These are phyloP conservation scores for Papilio protenor DNA, from an alignment of 2,888 invertebrate species.

Conservation along the genomic window DNA sequence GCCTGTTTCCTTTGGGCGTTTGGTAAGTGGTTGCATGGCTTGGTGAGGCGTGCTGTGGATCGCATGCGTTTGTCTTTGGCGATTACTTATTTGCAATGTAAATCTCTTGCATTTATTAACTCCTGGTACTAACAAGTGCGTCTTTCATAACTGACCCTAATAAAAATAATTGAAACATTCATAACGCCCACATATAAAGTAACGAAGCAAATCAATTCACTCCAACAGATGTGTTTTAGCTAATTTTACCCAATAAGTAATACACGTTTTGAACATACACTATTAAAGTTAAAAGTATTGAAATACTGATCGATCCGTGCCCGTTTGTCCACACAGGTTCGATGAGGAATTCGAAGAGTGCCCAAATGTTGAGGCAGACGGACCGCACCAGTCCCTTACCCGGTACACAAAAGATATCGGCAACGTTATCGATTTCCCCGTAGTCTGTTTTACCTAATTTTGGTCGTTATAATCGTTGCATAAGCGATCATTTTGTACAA, in stretches of 20 bases:
- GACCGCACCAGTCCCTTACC: conserved; percentile 86
- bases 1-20: conserved; percentile 65
- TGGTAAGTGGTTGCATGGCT: conserved; percentile 81
- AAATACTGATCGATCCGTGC: conserved; percentile 70
- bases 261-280: not conserved
- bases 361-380: conserved; percentile 86
- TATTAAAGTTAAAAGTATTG: conserved; percentile 51
- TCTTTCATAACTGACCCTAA: conserved; percentile 12
- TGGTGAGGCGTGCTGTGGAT: conserved; percentile 69
- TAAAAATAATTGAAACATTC: conserved; percentile 9
- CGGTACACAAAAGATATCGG: conserved; percentile 78
- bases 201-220: conserved; percentile 5
- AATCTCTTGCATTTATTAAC: conserved; percentile 56
- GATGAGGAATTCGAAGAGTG: conserved; percentile 88
- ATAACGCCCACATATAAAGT: conserved; percentile 16
- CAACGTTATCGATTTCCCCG: conserved; percentile 69
- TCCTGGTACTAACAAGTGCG: conserved; percentile 29
- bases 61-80: conserved; percentile 75
- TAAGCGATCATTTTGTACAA: conserved; percentile 65
- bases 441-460: conserved; percentile 68
- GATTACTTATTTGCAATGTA: conserved; percentile 51
- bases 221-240: conserved; percentile 4
- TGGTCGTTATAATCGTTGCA: conserved; percentile 63
- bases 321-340: conserved; percentile 84
- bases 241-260: not conserved